Base-by-base conservation (phyloP, 2,113 vertebrate species). In the Benitochromis conjunctus region DNA sequence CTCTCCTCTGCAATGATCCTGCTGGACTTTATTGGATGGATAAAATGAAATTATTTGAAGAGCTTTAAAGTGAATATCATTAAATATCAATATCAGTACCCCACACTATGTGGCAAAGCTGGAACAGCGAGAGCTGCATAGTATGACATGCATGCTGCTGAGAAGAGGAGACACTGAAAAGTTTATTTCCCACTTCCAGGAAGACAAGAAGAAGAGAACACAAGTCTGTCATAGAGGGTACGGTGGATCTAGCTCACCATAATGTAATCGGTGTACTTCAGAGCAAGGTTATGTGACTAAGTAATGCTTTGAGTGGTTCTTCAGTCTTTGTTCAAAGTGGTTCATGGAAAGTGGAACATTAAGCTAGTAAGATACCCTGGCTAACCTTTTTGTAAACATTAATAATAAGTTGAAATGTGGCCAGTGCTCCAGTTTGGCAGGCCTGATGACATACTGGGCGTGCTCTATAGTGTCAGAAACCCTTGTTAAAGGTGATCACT, bases 321-420 rank as follows among this genome's bases (percentile, higher is more conserved):
- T 16, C 3, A 69, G 38, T 10, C 6, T 71, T 71, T 71, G 26
- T 19, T 46, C n/a, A 43, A 41, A 41, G 16, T 12, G 18, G 9
- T 11, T 64, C 9, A n/a, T 36, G 9, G 18, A 62, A 66, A 41
- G 38, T 71, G 21, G 21, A 71, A 71, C 41, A 71, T 3, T 0
- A 1, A 24, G 64, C n/a, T 71, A 0, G n/a, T 9, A 69, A 2
- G 4, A 69, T 6, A 9, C 36, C 0, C 7, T 69, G 36, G 36
- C 0, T 7, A 69, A 24, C 36, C 14, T 69, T 24, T 41, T 41
- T 41, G 3, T 31, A 31, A 41, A 11, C 1, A 41, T n/a, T n/a
- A 41, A 41, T 4, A 41, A 41, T 36, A 6, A 11, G 4, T 4
- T 4, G 11, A 41, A 41, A 38, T 9, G 3, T 41, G 2, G 9